Evolutionary conservation across 2,113 vertebrate species (phyloP), one percentile per base, ranked within the genome.

Genomic region (Actenoides hombroni): DNA sequence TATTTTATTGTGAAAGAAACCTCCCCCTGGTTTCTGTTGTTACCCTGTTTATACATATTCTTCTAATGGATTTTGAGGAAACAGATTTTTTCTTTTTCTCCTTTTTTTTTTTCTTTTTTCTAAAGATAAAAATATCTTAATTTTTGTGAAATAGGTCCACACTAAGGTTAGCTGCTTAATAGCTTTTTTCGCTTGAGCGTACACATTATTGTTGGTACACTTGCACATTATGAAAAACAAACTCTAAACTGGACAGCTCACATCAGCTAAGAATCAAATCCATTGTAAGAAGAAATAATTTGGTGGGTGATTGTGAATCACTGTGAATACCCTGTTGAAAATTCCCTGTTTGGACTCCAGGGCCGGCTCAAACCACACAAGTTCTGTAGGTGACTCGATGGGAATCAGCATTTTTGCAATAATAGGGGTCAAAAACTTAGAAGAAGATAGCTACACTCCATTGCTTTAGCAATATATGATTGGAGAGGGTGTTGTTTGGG

Each of bases 191-290:
- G n/a, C 6, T 57, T 63, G 20, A 54, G 5, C 16, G 16, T 39
- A 10, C 2, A 1, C 0, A 0, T 69, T 69, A 24, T 12, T 79
- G 16, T 70, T 84, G 23, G 4, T 75, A 31, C 28, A 40, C 33
- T 40, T 90, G 44, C 11, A 33, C 3, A 4, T 73, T 57, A 33
- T 24, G 54, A 53, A 87, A 75, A 81, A 10, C 13, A 37, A n/a
- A 19, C 33, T 57, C 24, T 42, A 25, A 74, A 56, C 23, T 9
- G 33, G 64, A 21, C 11, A 9, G 29, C 46, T 94, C 14, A 21
- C 19, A 33, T 42, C 39, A 40, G 25, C 39, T 61, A 40, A 74
- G 59, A 83, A 37, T 42, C 33, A 60, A 51, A 76, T 35, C 56
- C 2, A 23, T 24, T 61, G 7, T 44, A 63, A 54, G 48, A 71